Evolutionary conservation across 2,797 vertebrate genomes (phyloP).

Genomic region (Centroberyx gerrardi): DNA sequence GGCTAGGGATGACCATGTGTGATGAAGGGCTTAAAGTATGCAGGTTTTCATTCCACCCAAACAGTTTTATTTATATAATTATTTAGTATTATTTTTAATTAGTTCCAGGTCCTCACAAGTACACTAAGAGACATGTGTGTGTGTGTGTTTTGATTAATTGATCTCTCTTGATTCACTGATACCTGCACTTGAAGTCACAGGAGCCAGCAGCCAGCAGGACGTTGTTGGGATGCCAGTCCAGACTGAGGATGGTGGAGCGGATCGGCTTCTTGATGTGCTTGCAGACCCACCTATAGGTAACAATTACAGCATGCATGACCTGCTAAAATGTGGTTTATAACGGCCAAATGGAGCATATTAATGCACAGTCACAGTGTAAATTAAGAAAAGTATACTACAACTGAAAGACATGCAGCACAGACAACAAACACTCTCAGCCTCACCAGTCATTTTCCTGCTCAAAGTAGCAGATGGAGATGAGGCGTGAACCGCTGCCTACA

Average conservation of each 20-base stretch:
- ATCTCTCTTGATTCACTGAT: slow-evolving; percentile 26
- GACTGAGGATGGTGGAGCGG: slow-evolving; percentile 96
- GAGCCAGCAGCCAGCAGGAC: slow-evolving; percentile 94
- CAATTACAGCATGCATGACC: neutral
- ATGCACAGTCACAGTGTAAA: neutral
- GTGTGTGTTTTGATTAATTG: neutral
- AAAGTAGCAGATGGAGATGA: slow-evolving; percentile 99
- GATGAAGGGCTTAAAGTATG: too few relatives aligned
- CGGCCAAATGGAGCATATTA: neutral
- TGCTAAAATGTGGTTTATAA: neutral
- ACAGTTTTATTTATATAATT: too few relatives aligned
- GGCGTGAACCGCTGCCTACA: slow-evolving; percentile 96
- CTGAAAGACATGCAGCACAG: neutral
- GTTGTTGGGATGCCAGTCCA: slow-evolving; percentile 99
- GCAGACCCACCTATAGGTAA: slow-evolving; percentile 95
- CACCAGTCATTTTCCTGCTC: slow-evolving; percentile 99
- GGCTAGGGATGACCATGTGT: too few relatives aligned
- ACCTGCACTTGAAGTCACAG: slow-evolving; percentile 99
- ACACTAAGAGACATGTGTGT: neutral
- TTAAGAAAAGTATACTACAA: neutral
- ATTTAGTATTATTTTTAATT: too few relatives aligned
- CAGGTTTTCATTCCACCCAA: too few relatives aligned
- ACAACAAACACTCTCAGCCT: slow-evolving; percentile 58
- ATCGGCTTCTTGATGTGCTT: slow-evolving; percentile 99
- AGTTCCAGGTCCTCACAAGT: neutral